These are phyloP conservation scores for Cerastis leucographa DNA, from an alignment of 2,888 invertebrate species.

Conservation along the genomic window DNA sequence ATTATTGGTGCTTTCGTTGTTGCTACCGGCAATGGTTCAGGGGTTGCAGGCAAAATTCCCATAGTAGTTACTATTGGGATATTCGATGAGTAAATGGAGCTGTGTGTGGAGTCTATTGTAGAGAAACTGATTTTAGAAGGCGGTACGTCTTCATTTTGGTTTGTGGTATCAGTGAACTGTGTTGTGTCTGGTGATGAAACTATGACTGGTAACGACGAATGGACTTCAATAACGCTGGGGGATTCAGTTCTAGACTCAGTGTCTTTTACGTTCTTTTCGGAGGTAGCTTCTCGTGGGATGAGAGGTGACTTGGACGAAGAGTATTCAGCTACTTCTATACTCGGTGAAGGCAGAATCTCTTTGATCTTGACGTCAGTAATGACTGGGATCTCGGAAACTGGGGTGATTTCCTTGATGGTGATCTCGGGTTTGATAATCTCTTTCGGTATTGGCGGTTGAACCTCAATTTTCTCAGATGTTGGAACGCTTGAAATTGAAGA, in stretches of 20 bases:
- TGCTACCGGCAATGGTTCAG: constrained; percentile 69
- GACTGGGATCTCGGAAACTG: constrained; percentile 87
- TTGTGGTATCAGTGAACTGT: constrained; percentile 69
- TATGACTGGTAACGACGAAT: constrained; percentile 68
- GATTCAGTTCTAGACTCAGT: constrained; percentile 74
- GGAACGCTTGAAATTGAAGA: constrained; percentile 72
- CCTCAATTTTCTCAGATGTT: constrained; percentile 68
- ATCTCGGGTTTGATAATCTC: constrained; percentile 83
- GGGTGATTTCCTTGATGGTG: constrained; percentile 92
- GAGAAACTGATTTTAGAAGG: constrained; percentile 86
- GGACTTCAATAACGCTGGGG: constrained; percentile 76
- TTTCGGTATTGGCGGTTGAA: constrained; percentile 70
- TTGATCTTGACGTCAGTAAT: constrained; percentile 87
- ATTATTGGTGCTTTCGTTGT: constrained; percentile 80
- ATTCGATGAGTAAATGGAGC: constrained; percentile 80
- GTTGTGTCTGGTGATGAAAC: constrained; percentile 68
- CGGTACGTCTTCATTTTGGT: constrained; percentile 72
- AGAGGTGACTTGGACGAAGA: constrained; percentile 86
- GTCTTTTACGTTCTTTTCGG: constrained; percentile 75
- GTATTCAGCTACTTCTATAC: constrained; percentile 83
- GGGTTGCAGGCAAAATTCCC: constrained; percentile 72
- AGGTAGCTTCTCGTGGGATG: constrained; percentile 85
- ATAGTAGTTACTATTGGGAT: constrained; percentile 77
- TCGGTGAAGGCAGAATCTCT: constrained; percentile 84
- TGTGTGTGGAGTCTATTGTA: constrained; percentile 82